phyloP scores from a whole-genome alignment of 2,797 vertebrate genomes.

The Gorsachius magnificus region DNA sequence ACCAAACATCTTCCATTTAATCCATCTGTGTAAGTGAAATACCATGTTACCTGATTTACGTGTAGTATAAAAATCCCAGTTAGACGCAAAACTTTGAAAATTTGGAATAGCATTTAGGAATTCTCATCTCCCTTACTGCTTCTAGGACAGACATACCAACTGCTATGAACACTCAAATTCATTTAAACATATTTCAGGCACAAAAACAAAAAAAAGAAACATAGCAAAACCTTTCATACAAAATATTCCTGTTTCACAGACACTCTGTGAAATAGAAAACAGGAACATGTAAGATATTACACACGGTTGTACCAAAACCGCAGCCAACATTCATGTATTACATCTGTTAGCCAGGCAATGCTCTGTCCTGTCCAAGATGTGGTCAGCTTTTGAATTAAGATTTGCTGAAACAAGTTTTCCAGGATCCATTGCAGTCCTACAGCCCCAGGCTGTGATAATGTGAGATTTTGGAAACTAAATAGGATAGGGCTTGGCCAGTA shows the following conservation, averaged over 20 bases:
- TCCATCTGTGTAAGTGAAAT: background rate
- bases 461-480: background rate
- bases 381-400: background rate
- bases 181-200: background rate
- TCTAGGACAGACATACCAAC: background rate
- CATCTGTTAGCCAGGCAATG: conserved; percentile 38
- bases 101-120: background rate
- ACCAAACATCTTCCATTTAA: background rate
- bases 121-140: background rate
- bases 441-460: conserved; percentile 21
- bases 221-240: background rate
- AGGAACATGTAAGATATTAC: conserved; percentile 10
- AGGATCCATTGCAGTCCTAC: background rate
- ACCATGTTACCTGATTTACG: background rate
- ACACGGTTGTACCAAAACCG: conserved; percentile 37
- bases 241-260: background rate
- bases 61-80: background rate
- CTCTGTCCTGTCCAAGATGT: conserved; percentile 11
- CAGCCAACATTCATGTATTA: background rate
- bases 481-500: background rate
- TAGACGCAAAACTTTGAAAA: background rate
- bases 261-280: conserved; percentile 4
- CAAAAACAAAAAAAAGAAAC: background rate
- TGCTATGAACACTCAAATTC: background rate
- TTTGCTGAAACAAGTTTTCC: conserved; percentile 25